Conservation (phyloP, 2,797 vertebrate genomes). For the Scolopax bukidnonensis region DNA sequence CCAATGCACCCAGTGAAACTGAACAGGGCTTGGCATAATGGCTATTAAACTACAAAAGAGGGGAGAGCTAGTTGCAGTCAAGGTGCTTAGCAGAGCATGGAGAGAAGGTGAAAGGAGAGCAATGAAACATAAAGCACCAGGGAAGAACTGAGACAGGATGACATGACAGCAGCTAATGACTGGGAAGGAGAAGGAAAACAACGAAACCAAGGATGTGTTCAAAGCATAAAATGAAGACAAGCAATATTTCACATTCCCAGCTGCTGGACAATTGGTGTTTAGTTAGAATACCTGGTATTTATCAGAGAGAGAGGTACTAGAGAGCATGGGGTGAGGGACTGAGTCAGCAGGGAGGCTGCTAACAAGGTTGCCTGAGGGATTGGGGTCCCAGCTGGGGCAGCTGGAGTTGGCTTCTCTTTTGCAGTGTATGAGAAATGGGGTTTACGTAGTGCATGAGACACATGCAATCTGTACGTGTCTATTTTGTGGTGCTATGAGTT, state of each 20-base stretch:
- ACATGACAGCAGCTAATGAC: slow-evolving; percentile 25
- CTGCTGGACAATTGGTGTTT: not conserved
- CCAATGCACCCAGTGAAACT: not conserved
- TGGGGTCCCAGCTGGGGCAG: not conserved
- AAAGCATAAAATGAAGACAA: slow-evolving; percentile 31
- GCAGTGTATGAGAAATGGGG: accelerated
- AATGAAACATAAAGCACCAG: slow-evolving; percentile 11
- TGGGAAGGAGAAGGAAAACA: slow-evolving; percentile 21
- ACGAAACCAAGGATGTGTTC: not conserved
- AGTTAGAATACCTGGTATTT: not conserved
- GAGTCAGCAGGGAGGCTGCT: not conserved
- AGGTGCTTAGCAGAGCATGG: not conserved
- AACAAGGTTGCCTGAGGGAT: not conserved
- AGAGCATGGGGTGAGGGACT: not conserved
- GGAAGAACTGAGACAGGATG: slow-evolving; percentile 6
- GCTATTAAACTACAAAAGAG: not conserved
- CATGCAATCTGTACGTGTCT: accelerated
- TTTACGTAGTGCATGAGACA: not conserved
- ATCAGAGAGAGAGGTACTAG: not conserved
- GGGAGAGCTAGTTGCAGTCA: not conserved
- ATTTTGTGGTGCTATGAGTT: not conserved
- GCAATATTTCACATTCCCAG: not conserved
- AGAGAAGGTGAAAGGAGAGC: not conserved
- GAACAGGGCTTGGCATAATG: not conserved
- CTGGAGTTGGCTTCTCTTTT: not conserved